phyloP scores from a whole-genome alignment of 35 echinoderm and acorn worm species.

The Apostichopus californicus region DNA sequence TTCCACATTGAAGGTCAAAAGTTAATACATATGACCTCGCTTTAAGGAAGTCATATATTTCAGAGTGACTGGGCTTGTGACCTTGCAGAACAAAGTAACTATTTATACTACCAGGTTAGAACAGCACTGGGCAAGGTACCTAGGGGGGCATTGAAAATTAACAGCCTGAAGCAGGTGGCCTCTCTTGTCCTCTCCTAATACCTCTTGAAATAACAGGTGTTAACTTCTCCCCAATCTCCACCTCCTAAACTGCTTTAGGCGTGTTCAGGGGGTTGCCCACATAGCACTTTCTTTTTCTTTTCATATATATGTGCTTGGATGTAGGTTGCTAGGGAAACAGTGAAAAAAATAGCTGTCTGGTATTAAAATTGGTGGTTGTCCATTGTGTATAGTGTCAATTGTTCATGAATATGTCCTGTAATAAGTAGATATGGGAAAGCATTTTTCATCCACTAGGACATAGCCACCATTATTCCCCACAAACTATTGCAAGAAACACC shows the following conservation, averaged over 20 bases:
- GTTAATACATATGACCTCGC: neutral
- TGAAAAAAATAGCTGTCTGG: too few species aligned
- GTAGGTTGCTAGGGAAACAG: too few species aligned
- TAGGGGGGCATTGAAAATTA: neutral
- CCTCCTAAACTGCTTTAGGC: neutral
- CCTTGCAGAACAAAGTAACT: neutral
- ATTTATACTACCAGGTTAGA: neutral
- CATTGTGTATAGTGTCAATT: too few species aligned
- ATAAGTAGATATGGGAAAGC: too few species aligned
- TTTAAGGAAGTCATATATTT: neutral
- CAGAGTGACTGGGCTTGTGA: neutral
- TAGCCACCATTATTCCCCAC: too few species aligned
- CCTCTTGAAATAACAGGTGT: neutral
- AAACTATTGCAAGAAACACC: too few species aligned
- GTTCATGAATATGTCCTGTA: too few species aligned
- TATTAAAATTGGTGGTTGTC: too few species aligned
- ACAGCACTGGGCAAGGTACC: neutral
- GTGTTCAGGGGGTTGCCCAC: neutral
- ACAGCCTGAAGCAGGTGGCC: neutral
- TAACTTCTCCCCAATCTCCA: neutral
- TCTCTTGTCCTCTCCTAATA: neutral
- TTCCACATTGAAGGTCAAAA: neutral
- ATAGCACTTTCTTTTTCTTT: neutral
- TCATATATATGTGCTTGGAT: too few species aligned
- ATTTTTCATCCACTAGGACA: too few species aligned